Conservation (phyloP, 2,113 vertebrate genomes). For the Callospermophilus lateralis region DNA sequence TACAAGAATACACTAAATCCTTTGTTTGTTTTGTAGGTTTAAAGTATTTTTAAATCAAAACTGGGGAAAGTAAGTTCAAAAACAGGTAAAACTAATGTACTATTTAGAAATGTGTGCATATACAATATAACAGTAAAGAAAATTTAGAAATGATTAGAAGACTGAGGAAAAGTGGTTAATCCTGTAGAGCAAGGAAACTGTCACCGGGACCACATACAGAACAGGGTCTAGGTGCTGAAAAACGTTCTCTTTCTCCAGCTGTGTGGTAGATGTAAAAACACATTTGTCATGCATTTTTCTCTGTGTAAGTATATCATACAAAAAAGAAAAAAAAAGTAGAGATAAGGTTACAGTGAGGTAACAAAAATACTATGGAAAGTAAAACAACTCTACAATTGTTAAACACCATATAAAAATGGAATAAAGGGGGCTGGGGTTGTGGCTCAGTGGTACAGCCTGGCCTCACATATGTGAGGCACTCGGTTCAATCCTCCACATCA, state of each 20-base stretch:
- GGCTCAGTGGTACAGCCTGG: no score
- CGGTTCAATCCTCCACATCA: no score
- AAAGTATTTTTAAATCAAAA: background rate
- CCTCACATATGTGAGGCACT: no score
- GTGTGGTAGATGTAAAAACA: background rate
- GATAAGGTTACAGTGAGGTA: background rate
- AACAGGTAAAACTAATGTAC: background rate
- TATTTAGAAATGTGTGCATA: background rate
- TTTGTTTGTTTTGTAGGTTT: background rate
- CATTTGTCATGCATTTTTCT: background rate
- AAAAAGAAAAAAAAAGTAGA: background rate
- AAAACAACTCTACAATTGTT: background rate
- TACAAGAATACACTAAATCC: background rate
- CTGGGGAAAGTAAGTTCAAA: background rate
- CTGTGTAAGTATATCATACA: background rate
- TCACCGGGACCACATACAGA: no score
- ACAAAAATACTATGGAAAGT: conserved; percentile 2
- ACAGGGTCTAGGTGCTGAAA: background rate
- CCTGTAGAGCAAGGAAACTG: background rate
- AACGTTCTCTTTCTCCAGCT: background rate
- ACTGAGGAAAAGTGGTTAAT: background rate
- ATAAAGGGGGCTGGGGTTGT: background rate
- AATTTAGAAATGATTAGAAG: background rate
- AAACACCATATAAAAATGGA: background rate
- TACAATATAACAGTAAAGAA: background rate